Evolutionary conservation across 2,888 invertebrate species (phyloP).

Genomic region (Drosophila robusta): DNA sequence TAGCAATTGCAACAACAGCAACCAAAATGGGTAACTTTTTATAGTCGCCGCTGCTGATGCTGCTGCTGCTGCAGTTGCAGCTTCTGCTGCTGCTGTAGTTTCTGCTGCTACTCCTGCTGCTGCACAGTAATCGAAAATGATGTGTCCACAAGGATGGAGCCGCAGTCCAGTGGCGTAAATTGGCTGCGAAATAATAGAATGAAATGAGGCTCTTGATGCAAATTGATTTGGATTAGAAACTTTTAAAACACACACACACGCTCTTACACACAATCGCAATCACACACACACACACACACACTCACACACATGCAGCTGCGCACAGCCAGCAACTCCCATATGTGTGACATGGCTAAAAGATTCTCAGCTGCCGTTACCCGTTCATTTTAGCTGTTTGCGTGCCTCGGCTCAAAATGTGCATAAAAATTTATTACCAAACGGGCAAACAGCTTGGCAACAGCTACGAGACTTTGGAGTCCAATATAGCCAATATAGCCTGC

Average conservation of each 20-base stretch:
- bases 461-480: constrained; percentile 22
- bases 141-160: constrained; percentile 70
- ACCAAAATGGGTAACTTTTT: constrained; percentile 56
- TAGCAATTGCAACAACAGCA: constrained; percentile 67
- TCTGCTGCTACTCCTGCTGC: constrained; percentile 9
- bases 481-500: constrained; percentile 9
- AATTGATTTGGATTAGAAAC: constrained; percentile 84
- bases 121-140: constrained; percentile 78
- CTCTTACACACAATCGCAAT: neutral
- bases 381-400: constrained; percentile 34
- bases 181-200: constrained; percentile 83
- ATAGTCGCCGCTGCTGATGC: constrained; percentile 34
- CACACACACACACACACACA: constrained; percentile 19
- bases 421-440: constrained; percentile 61
- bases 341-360: constrained; percentile 35
- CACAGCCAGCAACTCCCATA: constrained; percentile 38
- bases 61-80: constrained; percentile 8
- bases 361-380: constrained; percentile 36
- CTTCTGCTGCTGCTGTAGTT: constrained; percentile 9
- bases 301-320: constrained; percentile 2
- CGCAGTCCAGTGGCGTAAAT: constrained; percentile 67
- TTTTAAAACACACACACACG: constrained; percentile 57
- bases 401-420: constrained; percentile 56
- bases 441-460: constrained; percentile 17
- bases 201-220: constrained; percentile 84